Percentiles rank a stretch among this genome's conserved stretches.
phyloP scores from a whole-genome alignment of 2,113 vertebrate genomes.

The Martes martes region DNA sequence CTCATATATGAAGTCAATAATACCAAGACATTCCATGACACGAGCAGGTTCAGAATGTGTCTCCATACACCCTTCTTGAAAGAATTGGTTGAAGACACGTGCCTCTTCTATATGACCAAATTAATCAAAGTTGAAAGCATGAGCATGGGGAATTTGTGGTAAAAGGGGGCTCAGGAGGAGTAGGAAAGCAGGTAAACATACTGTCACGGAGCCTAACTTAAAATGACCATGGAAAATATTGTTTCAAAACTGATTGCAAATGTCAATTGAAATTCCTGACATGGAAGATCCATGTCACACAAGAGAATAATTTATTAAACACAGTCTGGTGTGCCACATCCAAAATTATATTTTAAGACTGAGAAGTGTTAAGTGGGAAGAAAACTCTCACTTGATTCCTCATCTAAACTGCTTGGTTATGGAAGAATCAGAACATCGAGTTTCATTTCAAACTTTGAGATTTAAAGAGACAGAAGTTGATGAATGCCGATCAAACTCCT shows the following conservation, averaged over 20 bases:
- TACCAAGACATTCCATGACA: neutral
- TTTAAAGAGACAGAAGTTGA: conserved; percentile 36
- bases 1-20: neutral
- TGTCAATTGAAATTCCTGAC: conserved; percentile 59
- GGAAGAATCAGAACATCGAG: neutral
- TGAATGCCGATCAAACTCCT: neutral
- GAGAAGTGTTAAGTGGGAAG: conserved; percentile 59
- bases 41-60: neutral
- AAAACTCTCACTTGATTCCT: conserved; percentile 49
- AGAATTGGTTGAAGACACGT: neutral
- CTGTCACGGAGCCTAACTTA: neutral
- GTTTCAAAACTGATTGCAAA: conserved; percentile 25
- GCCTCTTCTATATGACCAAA: neutral
- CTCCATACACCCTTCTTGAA: neutral
- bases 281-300: conserved; percentile 22
- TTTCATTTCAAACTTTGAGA: conserved; percentile 40
- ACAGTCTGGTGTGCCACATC: conserved; percentile 51
- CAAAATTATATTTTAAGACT: conserved; percentile 64
- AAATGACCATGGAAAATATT: conserved; percentile 28
- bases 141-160: neutral
- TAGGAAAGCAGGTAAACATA: neutral
- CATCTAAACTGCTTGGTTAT: neutral
- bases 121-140: neutral
- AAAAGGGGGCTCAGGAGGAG: neutral
- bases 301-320: conserved; percentile 67